Evolutionary conservation across 2,113 vertebrate genomes (phyloP).

Genomic region (Nettapus auritus): DNA sequence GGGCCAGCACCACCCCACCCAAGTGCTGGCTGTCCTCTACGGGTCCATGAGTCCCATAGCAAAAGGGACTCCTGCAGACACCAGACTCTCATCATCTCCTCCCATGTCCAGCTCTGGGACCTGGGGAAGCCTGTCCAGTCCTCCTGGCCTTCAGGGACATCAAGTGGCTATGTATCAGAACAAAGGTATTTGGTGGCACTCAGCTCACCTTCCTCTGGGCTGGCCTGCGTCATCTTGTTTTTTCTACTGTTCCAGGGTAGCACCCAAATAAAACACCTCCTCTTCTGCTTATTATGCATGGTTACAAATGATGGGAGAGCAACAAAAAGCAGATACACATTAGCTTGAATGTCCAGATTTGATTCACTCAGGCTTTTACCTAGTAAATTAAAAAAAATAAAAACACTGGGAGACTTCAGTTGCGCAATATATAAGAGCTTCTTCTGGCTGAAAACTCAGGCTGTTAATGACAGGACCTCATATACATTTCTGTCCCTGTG

Average conservation of each 20-base stretch:
- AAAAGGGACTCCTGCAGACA: background rate
- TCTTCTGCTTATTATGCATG: background rate
- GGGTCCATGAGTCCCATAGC: background rate
- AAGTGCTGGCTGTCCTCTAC: background rate
- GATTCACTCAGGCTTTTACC: background rate
- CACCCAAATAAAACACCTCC: background rate
- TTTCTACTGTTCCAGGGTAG: background rate
- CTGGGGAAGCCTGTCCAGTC: background rate
- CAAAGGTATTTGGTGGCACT: background rate
- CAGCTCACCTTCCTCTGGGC: background rate
- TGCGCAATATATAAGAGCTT: background rate
- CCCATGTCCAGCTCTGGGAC: background rate
- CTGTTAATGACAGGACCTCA: background rate
- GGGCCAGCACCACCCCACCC: background rate
- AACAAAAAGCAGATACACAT: background rate
- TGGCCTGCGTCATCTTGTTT: background rate
- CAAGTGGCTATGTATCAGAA: background rate
- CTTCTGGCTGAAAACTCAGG: background rate
- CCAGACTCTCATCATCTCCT: background rate
- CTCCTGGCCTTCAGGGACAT: background rate
- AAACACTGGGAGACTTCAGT: accelerated
- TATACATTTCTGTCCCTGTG: background rate
- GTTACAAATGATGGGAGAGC: background rate
- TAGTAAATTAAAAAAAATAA: background rate
- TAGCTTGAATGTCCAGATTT: background rate